Conservation (phyloP, 2,888 invertebrate species). For the Mayetiola destructor region DNA sequence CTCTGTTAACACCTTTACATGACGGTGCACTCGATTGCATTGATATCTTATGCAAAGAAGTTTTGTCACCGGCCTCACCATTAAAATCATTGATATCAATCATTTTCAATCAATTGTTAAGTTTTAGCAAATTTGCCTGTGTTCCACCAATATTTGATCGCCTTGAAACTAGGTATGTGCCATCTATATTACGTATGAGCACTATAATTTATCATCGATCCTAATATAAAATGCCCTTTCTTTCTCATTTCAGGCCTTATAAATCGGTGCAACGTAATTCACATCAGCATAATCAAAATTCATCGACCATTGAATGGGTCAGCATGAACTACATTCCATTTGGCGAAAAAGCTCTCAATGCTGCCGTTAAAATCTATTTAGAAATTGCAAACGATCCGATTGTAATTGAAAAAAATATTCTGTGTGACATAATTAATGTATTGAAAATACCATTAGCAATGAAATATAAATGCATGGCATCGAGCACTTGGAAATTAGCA, state of each 20-base stretch:
- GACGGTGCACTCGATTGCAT: conserved; percentile 75
- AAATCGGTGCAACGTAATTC: conserved; percentile 15
- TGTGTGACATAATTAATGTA: conserved; percentile 52
- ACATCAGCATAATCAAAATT: conserved; percentile 22
- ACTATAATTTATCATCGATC: too few species aligned
- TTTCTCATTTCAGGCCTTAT: conserved; percentile 6
- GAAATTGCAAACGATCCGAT: conserved; percentile 53
- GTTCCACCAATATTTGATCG: conserved; percentile 45
- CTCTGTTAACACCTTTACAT: conserved; percentile 66
- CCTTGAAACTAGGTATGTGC: conserved; percentile 38
- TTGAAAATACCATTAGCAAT: conserved; percentile 58
- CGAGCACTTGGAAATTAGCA: conserved; percentile 69
- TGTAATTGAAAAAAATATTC: conserved; percentile 55
- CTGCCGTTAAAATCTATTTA: conserved; percentile 61
- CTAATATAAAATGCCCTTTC: not conserved
- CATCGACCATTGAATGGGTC: conserved; percentile 50
- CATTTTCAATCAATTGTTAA: conserved; percentile 49
- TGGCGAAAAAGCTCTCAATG: conserved; percentile 62
- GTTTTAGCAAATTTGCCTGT: conserved; percentile 55
- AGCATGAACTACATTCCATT: conserved; percentile 75
- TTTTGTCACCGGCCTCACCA: conserved; percentile 41
- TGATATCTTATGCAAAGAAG: conserved; percentile 72
- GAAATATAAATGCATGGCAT: conserved; percentile 67
- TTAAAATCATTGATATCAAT: conserved; percentile 50
- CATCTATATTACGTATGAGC: conserved; percentile 26